Evolutionary conservation across 2,888 invertebrate genomes (phyloP).

Genomic region (Buathra laborator): DNA sequence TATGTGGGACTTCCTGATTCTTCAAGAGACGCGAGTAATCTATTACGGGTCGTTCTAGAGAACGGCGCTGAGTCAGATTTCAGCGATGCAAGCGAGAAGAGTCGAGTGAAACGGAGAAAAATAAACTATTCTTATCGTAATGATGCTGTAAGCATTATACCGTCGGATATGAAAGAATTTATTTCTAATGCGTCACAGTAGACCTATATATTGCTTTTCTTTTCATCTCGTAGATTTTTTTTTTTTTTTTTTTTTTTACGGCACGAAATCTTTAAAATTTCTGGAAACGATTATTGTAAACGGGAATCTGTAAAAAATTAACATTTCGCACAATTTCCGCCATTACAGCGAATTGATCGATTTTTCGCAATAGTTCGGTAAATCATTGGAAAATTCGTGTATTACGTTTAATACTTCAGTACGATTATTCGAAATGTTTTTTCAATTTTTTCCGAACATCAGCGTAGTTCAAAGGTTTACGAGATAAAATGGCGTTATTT

Average conservation of each 20-base stretch:
- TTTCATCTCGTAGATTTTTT: not conserved
- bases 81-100: conserved; percentile 29
- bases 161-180: not conserved
- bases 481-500: not conserved
- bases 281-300: too few species aligned
- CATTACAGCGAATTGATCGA: too few species aligned
- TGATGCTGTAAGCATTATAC: conserved; percentile 20
- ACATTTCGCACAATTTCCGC: too few species aligned
- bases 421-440: not conserved
- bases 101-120: conserved; percentile 23
- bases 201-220: not conserved
- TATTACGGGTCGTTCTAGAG: not conserved
- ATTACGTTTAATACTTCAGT: too few species aligned
- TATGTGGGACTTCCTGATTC: conserved; percentile 34
- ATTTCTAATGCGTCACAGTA: not conserved
- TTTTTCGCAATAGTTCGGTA: too few species aligned
- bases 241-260: not conserved
- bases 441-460: not conserved
- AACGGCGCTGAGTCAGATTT: conserved; percentile 14
- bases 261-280: not conserved
- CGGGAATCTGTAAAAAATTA: too few species aligned
- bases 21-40: not conserved
- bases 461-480: not conserved
- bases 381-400: too few species aligned
- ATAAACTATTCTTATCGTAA: conserved; percentile 24